Evolutionary conservation across 2,888 invertebrate genomes (phyloP).

Genomic region (Sussaba pulchella): DNA sequence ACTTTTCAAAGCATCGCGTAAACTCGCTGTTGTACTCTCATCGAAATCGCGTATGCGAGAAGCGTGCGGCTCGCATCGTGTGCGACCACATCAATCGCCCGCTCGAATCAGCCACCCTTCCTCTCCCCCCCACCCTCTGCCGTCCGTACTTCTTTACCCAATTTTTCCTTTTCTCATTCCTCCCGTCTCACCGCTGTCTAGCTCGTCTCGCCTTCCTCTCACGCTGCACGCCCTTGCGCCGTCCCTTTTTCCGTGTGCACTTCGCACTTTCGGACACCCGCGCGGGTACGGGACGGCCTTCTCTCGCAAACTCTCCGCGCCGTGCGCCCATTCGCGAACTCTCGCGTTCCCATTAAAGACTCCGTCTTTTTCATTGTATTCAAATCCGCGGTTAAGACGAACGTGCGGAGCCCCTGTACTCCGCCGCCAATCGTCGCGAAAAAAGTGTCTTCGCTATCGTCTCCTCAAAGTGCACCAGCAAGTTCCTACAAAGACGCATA

Average conservation of each 20-base stretch:
- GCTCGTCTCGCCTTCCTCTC: constrained; percentile 21
- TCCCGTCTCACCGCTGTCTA: constrained; percentile 61
- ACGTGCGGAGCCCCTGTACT: too few species aligned
- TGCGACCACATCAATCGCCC: constrained; percentile 83
- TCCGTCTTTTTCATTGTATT: constrained; percentile 79
- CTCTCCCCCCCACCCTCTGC: constrained; percentile 57
- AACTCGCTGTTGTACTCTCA: constrained; percentile 24
- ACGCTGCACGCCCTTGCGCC: constrained; percentile 39
- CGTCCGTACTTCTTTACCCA: constrained; percentile 58
- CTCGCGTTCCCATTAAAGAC: constrained; percentile 77
- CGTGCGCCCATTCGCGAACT: constrained; percentile 13
- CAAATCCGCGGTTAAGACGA: constrained; percentile 74
- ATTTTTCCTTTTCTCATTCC: constrained; percentile 59
- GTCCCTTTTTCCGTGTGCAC: constrained; percentile 79
- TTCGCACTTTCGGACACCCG: constrained; percentile 80
- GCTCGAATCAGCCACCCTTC: constrained; percentile 73
- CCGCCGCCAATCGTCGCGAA: constrained; percentile 33
- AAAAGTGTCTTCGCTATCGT: constrained; percentile 27
- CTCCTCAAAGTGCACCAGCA: constrained; percentile 34
- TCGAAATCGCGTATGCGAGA: constrained; percentile 79
- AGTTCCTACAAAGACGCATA: neutral
- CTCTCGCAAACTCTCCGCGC: constrained; percentile 26
- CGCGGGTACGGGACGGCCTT: constrained; percentile 64
- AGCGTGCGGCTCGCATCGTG: constrained; percentile 81
- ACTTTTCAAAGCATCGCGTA: constrained; percentile 7